phyloP scores from a whole-genome alignment of 1,140 invertebrate species.

The Apis dorsata region DNA sequence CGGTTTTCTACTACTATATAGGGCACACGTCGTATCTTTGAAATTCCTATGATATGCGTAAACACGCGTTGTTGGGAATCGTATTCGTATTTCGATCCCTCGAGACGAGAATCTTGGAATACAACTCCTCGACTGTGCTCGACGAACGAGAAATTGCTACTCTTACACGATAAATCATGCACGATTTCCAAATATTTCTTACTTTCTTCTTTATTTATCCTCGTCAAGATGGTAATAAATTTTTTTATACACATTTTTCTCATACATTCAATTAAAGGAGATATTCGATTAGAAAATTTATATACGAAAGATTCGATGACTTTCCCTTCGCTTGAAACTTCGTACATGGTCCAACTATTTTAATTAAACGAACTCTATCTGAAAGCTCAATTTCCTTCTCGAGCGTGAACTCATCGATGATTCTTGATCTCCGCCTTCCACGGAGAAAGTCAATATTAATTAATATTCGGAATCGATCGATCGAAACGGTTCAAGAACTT shows the following conservation, averaged over 20 bases:
- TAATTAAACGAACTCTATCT: constrained; percentile 16
- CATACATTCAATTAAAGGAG: neutral
- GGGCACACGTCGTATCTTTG: neutral
- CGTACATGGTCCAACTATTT: constrained; percentile 5
- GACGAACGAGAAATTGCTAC: constrained; percentile 40
- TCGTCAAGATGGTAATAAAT: neutral
- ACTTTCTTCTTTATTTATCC: neutral
- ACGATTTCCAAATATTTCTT: neutral
- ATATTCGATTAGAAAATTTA: neutral
- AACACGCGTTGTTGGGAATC: constrained; percentile 34
- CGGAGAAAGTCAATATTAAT: constrained; percentile 17
- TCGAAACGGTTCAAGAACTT: too few relatives aligned
- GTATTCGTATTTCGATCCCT: constrained; percentile 49
- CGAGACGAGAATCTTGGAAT: constrained; percentile 44
- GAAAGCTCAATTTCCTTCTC: neutral
- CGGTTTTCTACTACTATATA: neutral
- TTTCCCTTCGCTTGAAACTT: neutral
- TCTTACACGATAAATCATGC: constrained; percentile 54
- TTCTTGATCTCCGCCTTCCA: neutral
- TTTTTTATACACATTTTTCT: too few relatives aligned
- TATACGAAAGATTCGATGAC: neutral
- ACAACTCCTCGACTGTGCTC: constrained; percentile 25
- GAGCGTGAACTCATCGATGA: neutral
- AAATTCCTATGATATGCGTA: constrained; percentile 12
- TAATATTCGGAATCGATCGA: constrained; percentile 23